Base-by-base conservation (phyloP, 2,113 vertebrate genomes). In the Amblyornis subalaris region DNA sequence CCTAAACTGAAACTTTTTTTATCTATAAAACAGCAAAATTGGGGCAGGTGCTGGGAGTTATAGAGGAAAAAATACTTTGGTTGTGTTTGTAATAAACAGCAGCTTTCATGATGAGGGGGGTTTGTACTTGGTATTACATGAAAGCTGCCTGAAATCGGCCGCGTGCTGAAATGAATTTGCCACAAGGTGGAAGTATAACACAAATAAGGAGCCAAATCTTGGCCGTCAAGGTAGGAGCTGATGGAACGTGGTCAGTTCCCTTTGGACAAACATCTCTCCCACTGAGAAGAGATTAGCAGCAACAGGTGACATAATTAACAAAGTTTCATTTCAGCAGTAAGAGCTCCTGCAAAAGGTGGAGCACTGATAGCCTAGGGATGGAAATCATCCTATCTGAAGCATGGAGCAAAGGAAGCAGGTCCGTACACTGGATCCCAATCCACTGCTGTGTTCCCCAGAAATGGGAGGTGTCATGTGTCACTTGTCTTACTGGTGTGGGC, bases 121-220 rank as follows among this genome's bases (percentile, higher is more conserved):
- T 76, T 61, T 42, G 38, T 0, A 0, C 16, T 70, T 51, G 0
- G 0, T 26, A 2, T 8, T 36, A 0, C 0, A 0, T 4, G 57
- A 64, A 31, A 64, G 36, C 7, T 26, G 31, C 33, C 25, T 31
- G n/a, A 21, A 42, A 9, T 14, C 0, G 2, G 15, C 54, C 25
- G 0, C 25, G n/a, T 36, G 17, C 15, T 89, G 60, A 6, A 75
- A 3, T 19, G 23, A 70, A 9, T 25, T 69, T 33, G 50, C 96
- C 96, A 91, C 92, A 33, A 89, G 96, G 81, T 92, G 96, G 95
- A 51, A 90, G 81, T 69, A 1, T 36, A 89, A 25, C 33, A 42
- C 70, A 71, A 38, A 10, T 18, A 7, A 78, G 33, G 62, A 92
- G 61, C 2, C 47, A 2, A 2, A 0, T 44, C 33, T 58, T 20